Evolutionary conservation across 2,888 invertebrate genomes (phyloP), one percentile per base, ranked within the genome.

Genomic region (Watsonalla cultraria): DNA sequence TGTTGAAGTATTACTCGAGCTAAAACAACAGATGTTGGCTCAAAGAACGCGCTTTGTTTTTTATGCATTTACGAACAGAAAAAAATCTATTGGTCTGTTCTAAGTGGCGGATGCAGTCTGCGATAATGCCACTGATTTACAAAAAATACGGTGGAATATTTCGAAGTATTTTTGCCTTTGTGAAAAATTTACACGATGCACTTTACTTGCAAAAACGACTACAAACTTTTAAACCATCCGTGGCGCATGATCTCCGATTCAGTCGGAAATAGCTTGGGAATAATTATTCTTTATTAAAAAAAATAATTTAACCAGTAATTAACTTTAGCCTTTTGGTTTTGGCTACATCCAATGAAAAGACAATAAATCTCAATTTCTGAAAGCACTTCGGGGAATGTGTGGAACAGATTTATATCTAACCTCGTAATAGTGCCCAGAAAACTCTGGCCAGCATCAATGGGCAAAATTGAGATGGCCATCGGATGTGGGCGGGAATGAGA

Each of bases 401-500:
- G 51, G 48, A 2, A 33, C n/a, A 7, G 51, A 45, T 45, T 45
- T 45, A 45, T 42, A 51, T 51, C 34, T 45, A 11, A 33, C 4
- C 51, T 55, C 45, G 14, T 58, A 68, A 64, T 54, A 54, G 48
- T 51, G 46, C 47, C 55, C 54, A 57, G 66, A 62, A 55, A 63
- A 62, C 59, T 72, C 72, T 82, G 78, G 75, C 64, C 65, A 82
- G 64, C 69, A 64, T 84, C 82, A 79, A 81, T 80, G 68, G 69
- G 65, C 70, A 73, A 77, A 82, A 82, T 79, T 75, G 72, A 76
- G 74, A 76, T 70, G 72, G 74, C 73, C 73, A 78, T 83, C 78
- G 80, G 82, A 82, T 84, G 89, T 89, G 84, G 87, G 87, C 69
- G 84, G 79, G 80, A 80, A 82, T 75, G 86, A 86, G 83, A 89